Evolutionary conservation across 2,888 invertebrate species (phyloP), one percentile per base, ranked within the genome.

Genomic region (Gymnosoma rotundatum): DNA sequence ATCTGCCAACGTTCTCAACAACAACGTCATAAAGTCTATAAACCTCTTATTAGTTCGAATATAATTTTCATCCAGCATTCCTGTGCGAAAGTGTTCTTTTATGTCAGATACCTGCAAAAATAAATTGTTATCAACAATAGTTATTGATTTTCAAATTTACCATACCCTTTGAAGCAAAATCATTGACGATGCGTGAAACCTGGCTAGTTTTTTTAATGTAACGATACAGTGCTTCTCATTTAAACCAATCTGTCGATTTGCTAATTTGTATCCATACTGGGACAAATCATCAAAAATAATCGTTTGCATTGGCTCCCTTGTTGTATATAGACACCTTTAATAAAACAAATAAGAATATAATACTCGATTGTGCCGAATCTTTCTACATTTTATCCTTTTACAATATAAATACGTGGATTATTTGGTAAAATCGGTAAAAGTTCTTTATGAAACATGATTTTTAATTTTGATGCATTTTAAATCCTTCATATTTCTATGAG

Each of bases 171-270:
- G 92, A 64, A 91, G 92, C 79, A 94, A 87, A 48, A 93, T 91
- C 83, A 94, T 92, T 0, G 94, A 94, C 18, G 93, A 92, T 14
- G 94, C 94, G 88, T 94, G 94, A 87, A 94, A 93, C 86, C 91
- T 92, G 3, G 93, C 94, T 88, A 94, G 88, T 88, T 93, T 93
- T 76, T 91, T 90, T 1, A 94, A 87, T 10, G 94, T 93, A 48
- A 93, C 86, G 56, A 92, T 88, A 80, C 93, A 92, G 88, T 94
- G 94, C 16, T 91, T 90, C 87, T 93, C 91, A 88, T 94, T 93
- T 38, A 94, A 91, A n/a, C 94, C 94, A 74, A 88, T 88, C 84
- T 93, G 92, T 58, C 94, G 92, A 86, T 93, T 93, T 25, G 93
- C 93, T 92, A 94, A 92, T 82, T 93, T 92, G 87, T 93, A 94